phyloP scores from a whole-genome alignment of 2,113 vertebrate genomes.

The Microcebus jonahi region DNA sequence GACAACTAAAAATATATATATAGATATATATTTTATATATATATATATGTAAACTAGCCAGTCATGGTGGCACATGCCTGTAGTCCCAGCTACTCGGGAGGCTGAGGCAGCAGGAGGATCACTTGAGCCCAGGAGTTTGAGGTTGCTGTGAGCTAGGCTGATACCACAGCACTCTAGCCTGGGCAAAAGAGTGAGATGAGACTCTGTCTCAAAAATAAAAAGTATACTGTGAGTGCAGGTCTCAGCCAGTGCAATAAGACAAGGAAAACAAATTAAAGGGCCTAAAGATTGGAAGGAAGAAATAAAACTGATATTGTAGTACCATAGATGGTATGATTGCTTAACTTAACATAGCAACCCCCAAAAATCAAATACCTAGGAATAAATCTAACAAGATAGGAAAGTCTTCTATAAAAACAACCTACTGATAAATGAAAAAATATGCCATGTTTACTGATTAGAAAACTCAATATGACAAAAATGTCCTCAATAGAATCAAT shows the following conservation, averaged over 20 bases:
- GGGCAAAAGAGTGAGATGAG: too few relatives aligned
- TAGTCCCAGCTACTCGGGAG: too few relatives aligned
- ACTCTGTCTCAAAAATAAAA: too few relatives aligned
- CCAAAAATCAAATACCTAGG: background rate
- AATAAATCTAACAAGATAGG: background rate
- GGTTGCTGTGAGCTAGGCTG: too few relatives aligned
- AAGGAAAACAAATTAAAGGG: background rate
- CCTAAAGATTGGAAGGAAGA: background rate
- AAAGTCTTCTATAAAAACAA: background rate
- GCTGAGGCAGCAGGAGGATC: too few relatives aligned
- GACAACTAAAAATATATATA: too few relatives aligned
- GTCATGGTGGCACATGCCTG: too few relatives aligned
- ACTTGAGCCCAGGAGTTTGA: too few relatives aligned
- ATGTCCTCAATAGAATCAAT: background rate
- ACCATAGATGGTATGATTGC: background rate
- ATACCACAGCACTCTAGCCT: too few relatives aligned
- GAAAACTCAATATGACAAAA: background rate
- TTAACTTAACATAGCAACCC: background rate
- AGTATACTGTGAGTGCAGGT: background rate
- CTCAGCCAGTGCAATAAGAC: background rate
- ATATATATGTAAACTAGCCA: too few relatives aligned
- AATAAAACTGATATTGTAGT: background rate
- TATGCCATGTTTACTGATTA: background rate
- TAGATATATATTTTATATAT: too few relatives aligned
- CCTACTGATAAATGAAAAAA: background rate